These are phyloP conservation scores for Atractosteus spatula DNA, from an alignment of 2,113 vertebrate genomes.

Conservation along the genomic window DNA sequence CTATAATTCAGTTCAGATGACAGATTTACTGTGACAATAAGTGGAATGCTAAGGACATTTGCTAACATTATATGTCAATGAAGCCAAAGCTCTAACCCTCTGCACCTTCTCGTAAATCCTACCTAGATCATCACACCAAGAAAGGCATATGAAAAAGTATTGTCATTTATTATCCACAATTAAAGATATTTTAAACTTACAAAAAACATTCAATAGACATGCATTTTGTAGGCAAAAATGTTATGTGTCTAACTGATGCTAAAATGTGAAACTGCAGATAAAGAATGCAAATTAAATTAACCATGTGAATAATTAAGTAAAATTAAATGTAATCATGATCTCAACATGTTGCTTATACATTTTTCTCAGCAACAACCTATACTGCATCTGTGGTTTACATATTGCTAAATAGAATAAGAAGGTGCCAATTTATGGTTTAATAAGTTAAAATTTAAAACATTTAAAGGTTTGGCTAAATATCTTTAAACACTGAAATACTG, in stretches of 20 bases:
- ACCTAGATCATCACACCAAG: background rate
- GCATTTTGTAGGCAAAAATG: too few species aligned
- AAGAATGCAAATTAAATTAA: too few species aligned
- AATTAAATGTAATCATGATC: background rate
- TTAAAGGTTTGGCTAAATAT: too few species aligned
- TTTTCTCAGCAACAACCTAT: background rate
- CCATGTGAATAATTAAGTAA: background rate
- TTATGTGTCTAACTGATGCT: background rate
- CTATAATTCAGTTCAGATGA: background rate
- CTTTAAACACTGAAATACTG: too few species aligned
- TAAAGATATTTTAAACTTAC: background rate
- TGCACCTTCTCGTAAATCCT: background rate
- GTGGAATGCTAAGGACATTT: background rate
- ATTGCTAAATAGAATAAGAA: too few species aligned
- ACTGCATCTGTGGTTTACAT: background rate
- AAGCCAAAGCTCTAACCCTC: background rate
- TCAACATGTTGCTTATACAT: background rate
- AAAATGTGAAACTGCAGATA: background rate
- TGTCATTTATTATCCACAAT: background rate
- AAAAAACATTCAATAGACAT: too few species aligned
- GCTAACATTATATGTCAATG: slow-evolving; percentile 1
- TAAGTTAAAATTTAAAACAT: too few species aligned
- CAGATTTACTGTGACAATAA: slow-evolving; percentile 9
- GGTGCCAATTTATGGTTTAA: too few species aligned
- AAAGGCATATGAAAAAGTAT: too few species aligned